Base-by-base conservation (phyloP, 1,140 invertebrate species). In the Drosophila kikkawai region DNA sequence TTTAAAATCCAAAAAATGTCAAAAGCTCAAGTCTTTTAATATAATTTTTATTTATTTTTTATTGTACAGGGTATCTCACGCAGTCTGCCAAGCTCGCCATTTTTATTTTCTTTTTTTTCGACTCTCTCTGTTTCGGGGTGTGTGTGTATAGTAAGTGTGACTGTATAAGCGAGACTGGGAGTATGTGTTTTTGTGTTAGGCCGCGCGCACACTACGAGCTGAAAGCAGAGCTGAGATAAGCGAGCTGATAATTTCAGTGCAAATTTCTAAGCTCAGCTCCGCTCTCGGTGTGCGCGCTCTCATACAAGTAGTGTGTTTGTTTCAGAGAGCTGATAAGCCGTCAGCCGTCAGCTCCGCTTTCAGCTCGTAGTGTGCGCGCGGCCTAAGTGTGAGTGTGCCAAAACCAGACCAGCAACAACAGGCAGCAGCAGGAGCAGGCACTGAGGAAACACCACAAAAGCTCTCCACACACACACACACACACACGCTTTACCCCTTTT, bases 401-500 rank as follows among this genome's bases (percentile, higher is more conserved):
- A 71, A 70, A 41, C 7, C 41, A 73, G 66, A 34, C 34, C 42
- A 36, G 51, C 29, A 34, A 34, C 51, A 39, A 56, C n/a, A 65
- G 55, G 41, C 6, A 51, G 7, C 26, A 50, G 29, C 29, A 61
- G 34, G 47, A 29, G 48, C 22, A 48, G 5, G 61, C 36, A 36
- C 57, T 17, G 50, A 22, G 39, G 15, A 55, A 45, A 65, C 41
- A 56, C 60, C 42, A 74, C 63, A 80, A 39, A 59, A 60, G 60
- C 63, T 80, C 32, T 45, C 26, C 22, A 22, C 22, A 22, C 22
- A 22, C 22, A 22, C 22, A 22, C 22, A 22, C 51, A 37, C 39
- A 26, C 45, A 32, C 59, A 55, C 47, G 57, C 59, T 70, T 82
- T 79, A 80, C 80, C 80, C 84, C 36, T 58, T 56, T 41, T 42